Evolutionary conservation across 1,140 invertebrate genomes (phyloP).

Genomic region (Bicyclus anynana): DNA sequence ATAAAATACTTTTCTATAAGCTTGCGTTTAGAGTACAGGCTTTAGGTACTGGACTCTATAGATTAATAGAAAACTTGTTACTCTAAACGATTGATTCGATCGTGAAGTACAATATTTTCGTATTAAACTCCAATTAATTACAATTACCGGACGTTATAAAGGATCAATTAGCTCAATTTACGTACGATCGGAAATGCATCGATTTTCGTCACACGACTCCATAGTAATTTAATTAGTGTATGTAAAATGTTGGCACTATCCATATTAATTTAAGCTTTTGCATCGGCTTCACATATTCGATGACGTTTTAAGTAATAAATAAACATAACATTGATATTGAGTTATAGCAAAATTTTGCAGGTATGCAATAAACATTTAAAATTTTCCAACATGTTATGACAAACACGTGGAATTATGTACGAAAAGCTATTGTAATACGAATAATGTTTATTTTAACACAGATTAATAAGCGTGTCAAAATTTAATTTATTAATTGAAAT

Average conservation of each 20-base stretch:
- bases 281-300: conserved; percentile 9
- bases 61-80: not conserved
- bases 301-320: not conserved
- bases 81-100: not conserved
- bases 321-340: not conserved
- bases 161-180: conserved; percentile 49
- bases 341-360: not conserved
- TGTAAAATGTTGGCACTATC: conserved; percentile 35
- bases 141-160: conserved; percentile 34
- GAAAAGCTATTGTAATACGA: no score
- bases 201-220: conserved; percentile 36
- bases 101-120: not conserved
- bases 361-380: not conserved
- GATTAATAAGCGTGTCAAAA: no score
- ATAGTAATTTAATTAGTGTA: conserved; percentile 48
- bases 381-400: no score
- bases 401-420: no score
- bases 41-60: no score
- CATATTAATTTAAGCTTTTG: conserved; percentile 38
- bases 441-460: no score
- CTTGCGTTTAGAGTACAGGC: no score
- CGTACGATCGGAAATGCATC: conserved; percentile 46
- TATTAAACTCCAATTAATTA: conserved; percentile 32
- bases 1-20: no score
- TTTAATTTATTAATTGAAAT: no score